A percentile compares a stretch with the other conserved stretches of the same genome.
These are phyloP conservation scores for Sebastes ruberrimus DNA, from an alignment of 2,797 vertebrate species.

Conservation along the genomic window DNA sequence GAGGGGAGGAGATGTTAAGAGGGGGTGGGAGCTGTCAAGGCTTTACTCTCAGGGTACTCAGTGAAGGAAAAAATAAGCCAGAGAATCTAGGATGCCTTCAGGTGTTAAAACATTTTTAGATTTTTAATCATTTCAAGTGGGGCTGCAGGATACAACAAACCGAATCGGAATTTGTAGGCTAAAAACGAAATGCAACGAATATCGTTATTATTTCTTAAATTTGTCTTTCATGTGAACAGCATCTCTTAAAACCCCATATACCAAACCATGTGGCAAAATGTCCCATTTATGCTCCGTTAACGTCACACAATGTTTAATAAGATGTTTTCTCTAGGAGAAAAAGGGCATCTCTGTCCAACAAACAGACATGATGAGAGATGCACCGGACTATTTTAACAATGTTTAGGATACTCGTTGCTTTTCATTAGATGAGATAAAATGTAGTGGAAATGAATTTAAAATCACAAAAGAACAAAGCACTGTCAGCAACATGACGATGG, in stretches of 20 bases:
- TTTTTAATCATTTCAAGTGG: slow-evolving; percentile 86
- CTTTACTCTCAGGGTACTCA: slow-evolving; percentile 80
- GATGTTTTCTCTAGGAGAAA: slow-evolving; percentile 45
- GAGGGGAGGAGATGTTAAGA: slow-evolving; percentile 58
- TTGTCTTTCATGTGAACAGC: slow-evolving; percentile 36
- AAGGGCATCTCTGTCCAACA: not conserved
- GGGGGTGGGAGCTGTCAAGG: slow-evolving; percentile 81
- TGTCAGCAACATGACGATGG: slow-evolving; percentile 51
- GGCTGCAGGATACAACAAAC: slow-evolving; percentile 81
- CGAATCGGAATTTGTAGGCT: slow-evolving; percentile 68
- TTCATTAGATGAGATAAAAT: slow-evolving; percentile 49
- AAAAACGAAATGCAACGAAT: slow-evolving; percentile 68
- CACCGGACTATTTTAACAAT: slow-evolving; percentile 46
- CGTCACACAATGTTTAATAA: slow-evolving; percentile 54
- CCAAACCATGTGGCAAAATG: slow-evolving; percentile 40
- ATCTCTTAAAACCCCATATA: slow-evolving; percentile 34
- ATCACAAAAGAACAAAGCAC: slow-evolving; percentile 56
- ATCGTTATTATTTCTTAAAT: slow-evolving; percentile 58
- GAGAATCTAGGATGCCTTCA: slow-evolving; percentile 86
- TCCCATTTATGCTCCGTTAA: slow-evolving; percentile 53
- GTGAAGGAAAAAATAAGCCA: slow-evolving; percentile 78
- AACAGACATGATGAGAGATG: slow-evolving; percentile 21
- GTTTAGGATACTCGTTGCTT: slow-evolving; percentile 30
- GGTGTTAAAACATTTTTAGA: slow-evolving; percentile 88
- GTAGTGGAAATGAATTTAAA: slow-evolving; percentile 46